Base-by-base conservation (phyloP, 2,113 vertebrate species). In the Paradoxurus hermaphroditus region DNA sequence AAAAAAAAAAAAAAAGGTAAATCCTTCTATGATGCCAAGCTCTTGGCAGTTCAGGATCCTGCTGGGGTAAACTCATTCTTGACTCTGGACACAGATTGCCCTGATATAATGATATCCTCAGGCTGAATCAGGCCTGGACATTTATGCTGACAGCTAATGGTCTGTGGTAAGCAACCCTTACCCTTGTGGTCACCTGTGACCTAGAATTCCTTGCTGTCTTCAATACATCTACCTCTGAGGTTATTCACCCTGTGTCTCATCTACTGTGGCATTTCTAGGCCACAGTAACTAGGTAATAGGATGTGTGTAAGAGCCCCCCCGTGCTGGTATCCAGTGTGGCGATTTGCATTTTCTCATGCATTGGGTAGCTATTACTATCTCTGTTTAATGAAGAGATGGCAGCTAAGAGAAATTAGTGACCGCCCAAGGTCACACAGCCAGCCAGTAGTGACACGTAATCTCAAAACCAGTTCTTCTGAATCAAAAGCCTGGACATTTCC, bases 391-490 rank as follows among this genome's bases (percentile, higher is more conserved):
- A 91, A 92, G 78, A 94, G 51, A 97, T 15, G 68, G 2, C 13
- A 95, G 68, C 59, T 83, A 36, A 72, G 65, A 78, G 73, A 96
- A 94, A 44, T 51, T 34, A 89, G 31, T 75, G 75, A 97, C 41
- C 72, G 96, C n/a, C 51, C 19, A 51, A 68, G 41, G 82, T 97
- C 96, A 94, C 44, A 62, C 49, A 51, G 9, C 53, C 82, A 96
- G 70, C 62, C 15, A 1, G 13, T 8, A 78, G 18, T 16, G 67
- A 34, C 12, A 88, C 3, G 10, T 63, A 63, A 63, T 73, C 31
- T 49, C 56, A 21, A 93, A 85, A 88, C 36, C 9, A 91, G 63
- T 36, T 73, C 56, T 73, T 82, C 16, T 62, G 9, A 67, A 46
- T 84, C 49, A 89, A 91, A 91, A 94, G 14, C 13, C 36, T 88